Percentiles rank a stretch among this genome's conserved stretches.
phyloP scores from a whole-genome alignment of 2,113 vertebrate species.

The Burhinus bistriatus region DNA sequence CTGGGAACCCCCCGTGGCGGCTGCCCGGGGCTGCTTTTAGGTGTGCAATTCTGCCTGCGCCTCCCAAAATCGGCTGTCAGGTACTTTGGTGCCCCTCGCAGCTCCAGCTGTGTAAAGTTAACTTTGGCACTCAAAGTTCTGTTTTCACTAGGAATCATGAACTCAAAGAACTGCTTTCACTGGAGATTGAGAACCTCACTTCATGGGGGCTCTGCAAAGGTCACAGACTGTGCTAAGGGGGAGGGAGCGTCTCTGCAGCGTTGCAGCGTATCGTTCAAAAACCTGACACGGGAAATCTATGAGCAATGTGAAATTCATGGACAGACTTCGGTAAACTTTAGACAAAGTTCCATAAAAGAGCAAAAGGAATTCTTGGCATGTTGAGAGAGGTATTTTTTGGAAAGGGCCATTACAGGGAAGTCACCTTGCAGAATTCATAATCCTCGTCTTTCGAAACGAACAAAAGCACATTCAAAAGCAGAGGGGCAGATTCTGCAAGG shows the following conservation, averaged over 20 bases:
- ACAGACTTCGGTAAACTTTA: neutral
- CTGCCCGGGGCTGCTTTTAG: neutral
- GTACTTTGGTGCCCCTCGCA: neutral
- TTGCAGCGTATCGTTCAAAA: neutral
- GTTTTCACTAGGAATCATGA: neutral
- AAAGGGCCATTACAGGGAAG: neutral
- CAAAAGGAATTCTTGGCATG: neutral
- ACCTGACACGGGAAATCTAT: neutral
- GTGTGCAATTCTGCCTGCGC: rapidly evolving
- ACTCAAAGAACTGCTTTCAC: neutral
- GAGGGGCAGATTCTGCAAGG: neutral
- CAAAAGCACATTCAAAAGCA: neutral
- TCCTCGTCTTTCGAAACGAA: neutral
- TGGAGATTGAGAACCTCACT: neutral
- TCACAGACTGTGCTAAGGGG: neutral
- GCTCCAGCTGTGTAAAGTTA: neutral
- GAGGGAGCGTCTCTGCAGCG: neutral
- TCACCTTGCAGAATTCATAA: neutral
- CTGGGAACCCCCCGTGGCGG: rapidly evolving
- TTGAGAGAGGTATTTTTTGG: constrained; percentile 22
- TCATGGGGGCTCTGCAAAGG: neutral
- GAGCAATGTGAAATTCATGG: neutral
- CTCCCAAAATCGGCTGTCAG: neutral
- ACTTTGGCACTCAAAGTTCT: neutral
- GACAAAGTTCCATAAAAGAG: neutral